Evolutionary conservation across 2,113 vertebrate species (phyloP), one percentile per base, ranked within the genome.

Genomic region (Oncorhynchus kisutch): DNA sequence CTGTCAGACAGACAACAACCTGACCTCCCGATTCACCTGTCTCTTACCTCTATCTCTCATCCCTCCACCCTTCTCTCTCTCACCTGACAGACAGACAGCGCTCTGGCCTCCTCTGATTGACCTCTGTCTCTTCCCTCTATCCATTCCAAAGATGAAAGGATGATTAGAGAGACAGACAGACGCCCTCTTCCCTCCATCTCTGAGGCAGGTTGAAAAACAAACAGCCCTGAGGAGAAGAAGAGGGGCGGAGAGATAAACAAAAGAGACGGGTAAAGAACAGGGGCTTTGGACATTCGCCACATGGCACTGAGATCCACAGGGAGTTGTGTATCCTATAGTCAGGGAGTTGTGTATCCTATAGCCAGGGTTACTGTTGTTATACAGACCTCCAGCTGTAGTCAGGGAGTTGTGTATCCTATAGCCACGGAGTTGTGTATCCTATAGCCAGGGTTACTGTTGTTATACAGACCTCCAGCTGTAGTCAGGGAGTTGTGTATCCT

Each of bases 201-300:
- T 79, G 83, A 68, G 76, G 87, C 92, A 93, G 91, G 88, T 91
- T 92, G 76, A 81, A 90, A 90, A 93, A 92, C 89, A 92, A 91
- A 86, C 84, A 82, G 71, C 75, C 78, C 84, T 8, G 75, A 77
- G 86, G 80, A 80, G 87, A 85, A 85, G n/a, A 24, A 60, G 71
- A 69, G 34, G 45, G 66, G 5, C 73, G 34, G 8, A 49, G 22
- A 27, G n/a, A 5, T 25, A n/a, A 18, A 9, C 0, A 34, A 65
- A 72, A 29, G 39, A 16, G 68, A 71, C 54, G 59, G 64, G 74
- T 24, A 79, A 31, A 27, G 59, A 77, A 29, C 65, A 74, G 76
- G 74, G 64, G 29, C 49, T 81, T 79, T 78, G 86, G 83, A 88
- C 82, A 87, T 86, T 90, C 81, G 82, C 84, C 89, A 90, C 85